Base-by-base conservation (phyloP, 1,140 invertebrate genomes). In the Episyrphus balteatus region DNA sequence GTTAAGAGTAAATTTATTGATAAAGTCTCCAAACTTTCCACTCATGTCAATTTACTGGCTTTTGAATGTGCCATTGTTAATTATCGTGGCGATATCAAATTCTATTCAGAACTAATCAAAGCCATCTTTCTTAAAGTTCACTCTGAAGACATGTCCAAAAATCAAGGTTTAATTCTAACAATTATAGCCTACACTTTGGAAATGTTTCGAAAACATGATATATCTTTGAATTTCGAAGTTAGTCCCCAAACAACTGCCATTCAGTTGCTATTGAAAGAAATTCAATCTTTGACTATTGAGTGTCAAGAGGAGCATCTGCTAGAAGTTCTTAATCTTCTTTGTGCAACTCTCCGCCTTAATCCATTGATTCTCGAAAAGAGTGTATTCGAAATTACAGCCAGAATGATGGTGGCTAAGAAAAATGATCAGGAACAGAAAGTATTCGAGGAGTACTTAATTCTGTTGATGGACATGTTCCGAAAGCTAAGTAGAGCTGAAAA, bases 381-480 rank as follows among this genome's bases (percentile, higher is more conserved):
- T 34, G 54, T 63, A 18, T 62, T 63, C 44, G 51, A 59, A 49
- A 51, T 63, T 3, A 60, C 60, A 19, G 43, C 62, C 8, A 59
- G 57, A 59, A 47, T 64, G 48, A 53, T 66, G 7, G 51, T 53
- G 1, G 42, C 49, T 0, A 36, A 15, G n/a, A 63, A 63, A 32
- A 19, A 38, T 1, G 2, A 40, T 7, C 19, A 42, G 13, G 55
- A 56, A 43, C 44, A 57, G 31, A n/a, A 31, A 6, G 44, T 62
- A 2, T 66, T 59, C 36, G 51, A 53, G 2, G 56, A 63, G 14
- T 67, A 55, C 38, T 39, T 67, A 3, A 52, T 58, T 0, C 53
- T 58, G 1, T 18, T 66, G 42, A 44, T 67, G 44, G 60, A 67
- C 47, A 59, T 64, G 57, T 66, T 58, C 31, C 51, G 60, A 0